A percentile compares a stretch with the other conserved stretches of the same genome.
phyloP scores from a whole-genome alignment of 2,113 vertebrate genomes.

The Dipodomys stephensi region DNA sequence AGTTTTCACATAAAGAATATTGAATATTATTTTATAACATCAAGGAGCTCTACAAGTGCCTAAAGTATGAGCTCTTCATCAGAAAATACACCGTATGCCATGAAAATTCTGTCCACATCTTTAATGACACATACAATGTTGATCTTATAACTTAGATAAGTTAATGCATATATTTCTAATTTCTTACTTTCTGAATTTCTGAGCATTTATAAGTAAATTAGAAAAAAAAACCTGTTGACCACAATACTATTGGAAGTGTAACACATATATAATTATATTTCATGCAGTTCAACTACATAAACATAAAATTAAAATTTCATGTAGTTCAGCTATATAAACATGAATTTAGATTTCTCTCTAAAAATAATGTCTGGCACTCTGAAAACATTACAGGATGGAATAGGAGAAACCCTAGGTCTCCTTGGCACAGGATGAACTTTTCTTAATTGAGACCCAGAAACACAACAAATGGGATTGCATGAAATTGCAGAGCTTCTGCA shows the following conservation, averaged over 20 bases:
- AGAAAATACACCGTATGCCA: neutral
- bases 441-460: too few relatives aligned
- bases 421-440: too few relatives aligned
- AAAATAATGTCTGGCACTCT: neutral
- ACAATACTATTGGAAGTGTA: neutral
- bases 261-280: neutral
- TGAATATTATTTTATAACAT: neutral
- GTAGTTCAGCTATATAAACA: neutral
- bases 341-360: neutral
- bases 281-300: neutral
- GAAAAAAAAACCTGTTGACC: neutral
- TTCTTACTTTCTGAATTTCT: neutral
- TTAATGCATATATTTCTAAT: neutral
- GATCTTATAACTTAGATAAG: neutral
- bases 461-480: too few relatives aligned
- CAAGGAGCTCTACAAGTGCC: neutral
- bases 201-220: neutral
- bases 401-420: too few relatives aligned
- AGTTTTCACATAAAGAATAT: neutral
- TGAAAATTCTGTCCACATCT: neutral
- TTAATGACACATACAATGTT: neutral
- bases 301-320: too few relatives aligned
- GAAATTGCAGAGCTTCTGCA: too few relatives aligned
- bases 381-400: too few relatives aligned
- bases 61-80: neutral